A percentile compares a stretch with the other conserved stretches of the same genome.
These are phyloP conservation scores for Campoletis sonorensis DNA, from an alignment of 1,140 invertebrate species.

Conservation along the genomic window DNA sequence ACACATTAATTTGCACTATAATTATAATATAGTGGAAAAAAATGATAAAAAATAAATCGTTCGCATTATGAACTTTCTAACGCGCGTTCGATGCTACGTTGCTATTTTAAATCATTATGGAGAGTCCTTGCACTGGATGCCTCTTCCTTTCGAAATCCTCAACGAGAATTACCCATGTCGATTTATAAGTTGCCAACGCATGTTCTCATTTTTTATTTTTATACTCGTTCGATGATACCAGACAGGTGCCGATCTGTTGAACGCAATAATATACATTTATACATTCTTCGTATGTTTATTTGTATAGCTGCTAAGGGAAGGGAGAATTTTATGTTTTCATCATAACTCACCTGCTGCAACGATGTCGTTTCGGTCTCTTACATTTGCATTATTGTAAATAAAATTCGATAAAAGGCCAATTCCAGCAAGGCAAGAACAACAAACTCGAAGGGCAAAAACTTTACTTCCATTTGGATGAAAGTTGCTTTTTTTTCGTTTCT, in stretches of 20 bases:
- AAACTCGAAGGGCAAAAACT: too few relatives aligned
- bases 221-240: neutral
- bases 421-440: too few relatives aligned
- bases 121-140: constrained; percentile 61
- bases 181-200: neutral
- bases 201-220: constrained; percentile 1
- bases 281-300: neutral
- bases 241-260: constrained; percentile 33
- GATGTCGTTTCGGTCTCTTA: neutral
- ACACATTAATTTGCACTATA: neutral
- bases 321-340: neutral
- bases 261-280: constrained; percentile 24
- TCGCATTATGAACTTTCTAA: constrained; percentile 41
- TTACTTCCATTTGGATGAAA: too few relatives aligned
- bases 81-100: constrained; percentile 21
- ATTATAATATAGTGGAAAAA: constrained; percentile 32
- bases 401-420: too few relatives aligned
- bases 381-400: neutral
- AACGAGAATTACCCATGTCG: neutral
- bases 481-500: too few relatives aligned
- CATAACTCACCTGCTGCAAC: neutral
- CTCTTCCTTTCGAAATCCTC: constrained; percentile 60
- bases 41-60: constrained; percentile 38
- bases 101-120: constrained; percentile 57
- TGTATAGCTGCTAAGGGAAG: neutral